Base-by-base conservation (phyloP, 2,797 vertebrate genomes). In the Acanthurus lineatus region DNA sequence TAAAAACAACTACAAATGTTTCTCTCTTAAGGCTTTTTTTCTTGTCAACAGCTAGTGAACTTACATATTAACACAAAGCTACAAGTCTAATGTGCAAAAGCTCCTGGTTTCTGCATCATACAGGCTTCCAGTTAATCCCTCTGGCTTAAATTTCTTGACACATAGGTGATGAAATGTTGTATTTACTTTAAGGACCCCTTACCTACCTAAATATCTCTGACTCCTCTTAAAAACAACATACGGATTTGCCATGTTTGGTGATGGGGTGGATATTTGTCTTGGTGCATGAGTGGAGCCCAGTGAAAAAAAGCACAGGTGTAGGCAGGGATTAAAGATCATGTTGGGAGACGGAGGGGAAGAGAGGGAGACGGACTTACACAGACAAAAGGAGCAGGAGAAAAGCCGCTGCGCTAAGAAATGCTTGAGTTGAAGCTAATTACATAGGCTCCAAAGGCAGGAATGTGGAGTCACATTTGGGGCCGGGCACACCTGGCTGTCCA, bases 401-500 rank as follows among this genome's bases (percentile, higher is more conserved):
- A 90, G 85, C 82, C 47, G 62, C 83, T 61, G 78, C 20, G 74
- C 81, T 63, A 69, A 90, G 90, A 93, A 93, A 92, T 90, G 89
- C 88, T 91, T 77, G 86, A 93, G 87, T 86, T 91, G 81, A 89
- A 84, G 85, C 87, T 94, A 95, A 95, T 94, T 94, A 93, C 92
- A 94, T 82, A 81, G 81, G 80, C 79, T 92, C 87, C 77, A 74
- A 86, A 84, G 89, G 65, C 87, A 93, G 89, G 94, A 95, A 95
- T 95, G 93, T 82, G 74, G 93, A 91, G 90, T 91, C 91, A 89
- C 88, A 90, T 91, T 92, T 67, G 73, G 76, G 86, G 78, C 83
- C 51, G 82, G 88, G 88, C 92, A 92, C 92, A 94, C 93, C 93
- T 94, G 94, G 92, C 78, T 83, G 86, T 88, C 89, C 86, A 80